Evolutionary conservation across 2,888 invertebrate genomes (phyloP).

Genomic region (Lasioglossum lativentre): DNA sequence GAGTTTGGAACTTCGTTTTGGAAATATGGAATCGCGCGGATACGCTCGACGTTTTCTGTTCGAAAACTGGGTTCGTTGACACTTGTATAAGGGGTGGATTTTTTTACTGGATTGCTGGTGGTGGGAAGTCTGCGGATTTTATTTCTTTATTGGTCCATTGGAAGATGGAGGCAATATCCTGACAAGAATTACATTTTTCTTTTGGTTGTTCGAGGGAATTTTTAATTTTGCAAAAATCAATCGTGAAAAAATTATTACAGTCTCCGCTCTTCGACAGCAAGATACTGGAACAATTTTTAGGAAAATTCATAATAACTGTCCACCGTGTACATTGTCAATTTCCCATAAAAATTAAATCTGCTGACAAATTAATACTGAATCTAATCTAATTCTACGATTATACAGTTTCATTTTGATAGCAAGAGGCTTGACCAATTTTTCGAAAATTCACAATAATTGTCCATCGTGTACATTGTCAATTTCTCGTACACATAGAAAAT

Average conservation of each 20-base stretch:
- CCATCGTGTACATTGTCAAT: not conserved
- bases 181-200: not conserved
- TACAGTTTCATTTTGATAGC: not conserved
- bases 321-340: too few species aligned
- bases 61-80: not conserved
- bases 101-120: not conserved
- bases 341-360: too few species aligned
- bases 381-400: too few species aligned
- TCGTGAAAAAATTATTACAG: too few species aligned
- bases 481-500: not conserved
- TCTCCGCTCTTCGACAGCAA: too few species aligned
- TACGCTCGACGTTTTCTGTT: not conserved
- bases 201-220: not conserved
- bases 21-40: not conserved
- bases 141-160: not conserved
- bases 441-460: not conserved
- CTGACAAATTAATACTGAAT: too few species aligned
- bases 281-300: too few species aligned
- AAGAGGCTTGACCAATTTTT: not conserved
- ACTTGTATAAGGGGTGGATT: not conserved
- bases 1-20: conserved; percentile 14
- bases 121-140: not conserved
- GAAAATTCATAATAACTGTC: too few species aligned
- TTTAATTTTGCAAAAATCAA: not conserved
- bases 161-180: not conserved